phyloP scores from a whole-genome alignment of 2,888 invertebrate species.

The Drepana falcataria region DNA sequence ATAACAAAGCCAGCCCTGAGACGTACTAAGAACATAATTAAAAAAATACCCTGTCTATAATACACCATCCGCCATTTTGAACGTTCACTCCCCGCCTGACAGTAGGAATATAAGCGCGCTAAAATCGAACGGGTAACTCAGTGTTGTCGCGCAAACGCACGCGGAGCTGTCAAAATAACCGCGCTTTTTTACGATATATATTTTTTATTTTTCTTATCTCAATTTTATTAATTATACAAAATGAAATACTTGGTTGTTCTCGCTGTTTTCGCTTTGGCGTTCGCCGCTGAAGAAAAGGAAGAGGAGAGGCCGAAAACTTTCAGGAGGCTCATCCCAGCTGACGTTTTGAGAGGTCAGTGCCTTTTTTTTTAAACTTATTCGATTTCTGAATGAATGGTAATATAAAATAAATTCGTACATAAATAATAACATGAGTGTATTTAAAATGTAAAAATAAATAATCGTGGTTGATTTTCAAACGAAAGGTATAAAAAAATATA shows the following conservation, averaged over 20 bases:
- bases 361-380: slow-evolving; percentile 4
- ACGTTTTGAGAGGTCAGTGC: slow-evolving; percentile 90
- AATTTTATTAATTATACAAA: slow-evolving; percentile 40
- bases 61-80: slow-evolving; percentile 28
- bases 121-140: slow-evolving; percentile 51
- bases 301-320: slow-evolving; percentile 84
- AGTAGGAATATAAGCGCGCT: slow-evolving; percentile 57
- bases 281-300: slow-evolving; percentile 77
- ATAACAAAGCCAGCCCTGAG: slow-evolving; percentile 53
- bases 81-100: slow-evolving; percentile 58
- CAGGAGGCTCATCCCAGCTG: slow-evolving; percentile 91
- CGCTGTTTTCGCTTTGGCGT: slow-evolving; percentile 72
- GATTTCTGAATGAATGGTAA: no score
- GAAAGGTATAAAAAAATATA: no score
- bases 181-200: slow-evolving; percentile 42
- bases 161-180: slow-evolving; percentile 44
- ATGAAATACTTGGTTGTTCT: slow-evolving; percentile 79
- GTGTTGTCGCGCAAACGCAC: slow-evolving; percentile 53
- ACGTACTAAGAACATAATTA: slow-evolving; percentile 19
- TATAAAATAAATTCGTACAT: no score
- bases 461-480: no score
- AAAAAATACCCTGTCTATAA: slow-evolving; percentile 16
- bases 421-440: no score
- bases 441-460: no score
- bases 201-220: slow-evolving; percentile 34